Base-by-base conservation (phyloP, 2,113 vertebrate species). In the Ceuthmochares aereus region DNA sequence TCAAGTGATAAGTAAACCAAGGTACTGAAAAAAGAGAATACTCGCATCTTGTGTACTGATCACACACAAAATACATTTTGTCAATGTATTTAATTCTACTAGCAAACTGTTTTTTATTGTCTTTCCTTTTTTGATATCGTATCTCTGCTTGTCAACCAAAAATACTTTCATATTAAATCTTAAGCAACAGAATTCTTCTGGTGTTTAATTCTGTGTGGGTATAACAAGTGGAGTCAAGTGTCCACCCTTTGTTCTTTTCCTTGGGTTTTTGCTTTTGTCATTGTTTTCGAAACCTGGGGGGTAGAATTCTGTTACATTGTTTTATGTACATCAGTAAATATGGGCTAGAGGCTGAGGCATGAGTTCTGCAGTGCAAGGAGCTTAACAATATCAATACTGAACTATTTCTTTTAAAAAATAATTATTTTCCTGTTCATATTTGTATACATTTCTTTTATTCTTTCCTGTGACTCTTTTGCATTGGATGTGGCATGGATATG, bases 261-360 rank as follows among this genome's bases (percentile, higher is more conserved):
- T 30, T 59, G 14, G 3, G 0, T 29, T 79, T 91, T 93, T 77
- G 20, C 47, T 74, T 69, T 58, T 76, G 7, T 78, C 15, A 1
- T 36, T 84, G 32, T 78, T 91, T 67, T 27, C 40, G 55, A 89
- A 82, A 75, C 23, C 14, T n/a, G n/a, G 10, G 5, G 7, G 3
- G 1, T 0, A 0, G 30, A 60, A 80, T 66, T 68, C 4, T 76
- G 54, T 62, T 54, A 4, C 2, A 0, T 37, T 23, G 8, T 12
- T 86, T 90, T 49, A 30, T 64, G 20, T 56, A 37, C 10, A 8
- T 37, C 32, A 9, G 19, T 54, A 60, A 64, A 26, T 0, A 2
- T 34, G 11, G 34, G 19, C 22, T 59, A 75, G n/a, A 73, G 36
- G 40, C 30, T 95, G 42, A 34, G 72, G 55, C 7, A 13, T 3